Conservation (phyloP, 2,888 invertebrate species). For the Anarsia innoxiella region DNA sequence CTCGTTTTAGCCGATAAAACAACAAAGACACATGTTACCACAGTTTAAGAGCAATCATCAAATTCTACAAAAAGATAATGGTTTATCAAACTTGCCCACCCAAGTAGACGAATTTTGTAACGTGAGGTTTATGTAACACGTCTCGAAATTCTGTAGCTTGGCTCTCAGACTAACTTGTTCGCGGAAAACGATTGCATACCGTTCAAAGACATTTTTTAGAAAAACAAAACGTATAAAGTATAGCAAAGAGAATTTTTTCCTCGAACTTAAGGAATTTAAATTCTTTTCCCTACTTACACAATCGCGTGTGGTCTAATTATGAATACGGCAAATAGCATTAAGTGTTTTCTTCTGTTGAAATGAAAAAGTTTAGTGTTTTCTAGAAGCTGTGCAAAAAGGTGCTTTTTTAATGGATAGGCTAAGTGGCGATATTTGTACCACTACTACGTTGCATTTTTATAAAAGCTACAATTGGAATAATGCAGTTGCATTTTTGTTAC, state of each 20-base stretch:
- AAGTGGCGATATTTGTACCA: slow-evolving; percentile 41
- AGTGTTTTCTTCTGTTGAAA: slow-evolving; percentile 29
- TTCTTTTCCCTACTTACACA: slow-evolving; percentile 56
- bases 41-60: slow-evolving; percentile 53
- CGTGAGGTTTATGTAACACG: slow-evolving; percentile 60
- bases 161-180: slow-evolving; percentile 50
- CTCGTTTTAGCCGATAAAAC: slow-evolving; percentile 35
- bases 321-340: slow-evolving; percentile 42
- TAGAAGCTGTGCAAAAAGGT: slow-evolving; percentile 44
- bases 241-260: slow-evolving; percentile 59
- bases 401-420: slow-evolving; percentile 46
- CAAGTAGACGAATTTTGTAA: slow-evolving; percentile 59
- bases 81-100: slow-evolving; percentile 60
- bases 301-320: slow-evolving; percentile 73
- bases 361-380: slow-evolving; percentile 38
- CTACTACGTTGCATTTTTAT: slow-evolving; percentile 47
- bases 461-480: too few species aligned
- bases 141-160: slow-evolving; percentile 57
- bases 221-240: slow-evolving; percentile 60
- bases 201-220: slow-evolving; percentile 63
- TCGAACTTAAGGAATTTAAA: slow-evolving; percentile 62
- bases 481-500: too few species aligned
- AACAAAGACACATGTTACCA: slow-evolving; percentile 41
- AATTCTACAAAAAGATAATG: slow-evolving; percentile 62
- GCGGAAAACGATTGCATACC: slow-evolving; percentile 55